Evolutionary conservation across 2,113 vertebrate species (phyloP).

Genomic region (Paedocypris sp.): DNA sequence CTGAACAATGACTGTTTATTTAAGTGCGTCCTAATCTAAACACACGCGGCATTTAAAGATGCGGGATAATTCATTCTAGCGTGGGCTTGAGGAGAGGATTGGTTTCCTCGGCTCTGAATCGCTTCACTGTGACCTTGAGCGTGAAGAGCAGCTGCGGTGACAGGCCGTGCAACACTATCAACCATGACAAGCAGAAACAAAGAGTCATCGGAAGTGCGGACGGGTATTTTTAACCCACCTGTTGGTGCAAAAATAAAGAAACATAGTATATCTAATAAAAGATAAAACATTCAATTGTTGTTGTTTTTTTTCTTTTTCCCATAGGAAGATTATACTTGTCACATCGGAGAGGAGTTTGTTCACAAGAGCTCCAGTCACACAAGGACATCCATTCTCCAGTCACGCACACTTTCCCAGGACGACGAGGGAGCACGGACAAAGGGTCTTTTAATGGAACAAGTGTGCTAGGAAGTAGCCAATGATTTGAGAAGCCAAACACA

Average conservation of each 20-base stretch:
- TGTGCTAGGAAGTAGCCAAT: conserved; percentile 43
- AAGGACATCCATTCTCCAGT: conserved; percentile 16
- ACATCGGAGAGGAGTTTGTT: conserved; percentile 4
- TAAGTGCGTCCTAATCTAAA: too few relatives aligned
- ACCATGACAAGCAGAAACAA: neutral
- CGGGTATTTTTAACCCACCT: conserved; percentile 18
- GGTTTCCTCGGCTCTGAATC: neutral
- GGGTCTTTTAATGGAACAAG: conserved; percentile 31
- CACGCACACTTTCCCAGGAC: conserved; percentile 33
- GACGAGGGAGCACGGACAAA: conserved; percentile 30
- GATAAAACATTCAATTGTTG: too few relatives aligned
- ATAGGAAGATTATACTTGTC: neutral
- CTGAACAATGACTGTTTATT: too few relatives aligned
- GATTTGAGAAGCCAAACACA: conserved; percentile 45
- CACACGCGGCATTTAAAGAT: too few relatives aligned
- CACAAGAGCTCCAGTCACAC: conserved; percentile 18
- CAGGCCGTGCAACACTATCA: conserved; percentile 1
- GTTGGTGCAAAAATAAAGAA: neutral
- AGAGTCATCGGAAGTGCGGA: conserved; percentile 6
- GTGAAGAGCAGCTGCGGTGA: neutral
- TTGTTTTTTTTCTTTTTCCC: too few relatives aligned
- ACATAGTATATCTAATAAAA: conserved; percentile 11
- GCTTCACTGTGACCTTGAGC: conserved; percentile 9
- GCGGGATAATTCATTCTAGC: too few relatives aligned
- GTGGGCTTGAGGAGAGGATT: neutral